phyloP scores from a whole-genome alignment of 2,113 vertebrate genomes.

The Chamaea fasciata region DNA sequence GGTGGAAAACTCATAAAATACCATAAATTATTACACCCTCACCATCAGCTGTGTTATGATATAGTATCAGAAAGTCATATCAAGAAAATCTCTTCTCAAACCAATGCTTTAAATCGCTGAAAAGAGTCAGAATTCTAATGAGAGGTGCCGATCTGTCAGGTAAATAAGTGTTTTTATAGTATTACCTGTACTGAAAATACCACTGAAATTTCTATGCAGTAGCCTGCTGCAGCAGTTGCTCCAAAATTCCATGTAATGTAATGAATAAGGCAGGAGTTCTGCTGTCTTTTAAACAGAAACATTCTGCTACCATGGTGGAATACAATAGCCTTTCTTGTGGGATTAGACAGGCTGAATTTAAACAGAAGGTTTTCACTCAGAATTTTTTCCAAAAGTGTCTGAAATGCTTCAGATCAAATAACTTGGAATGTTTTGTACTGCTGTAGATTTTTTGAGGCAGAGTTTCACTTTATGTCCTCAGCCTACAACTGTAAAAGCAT shows the following conservation, averaged over 20 bases:
- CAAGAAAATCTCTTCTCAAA: background rate
- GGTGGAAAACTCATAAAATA: background rate
- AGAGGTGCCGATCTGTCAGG: background rate
- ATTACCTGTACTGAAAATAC: background rate
- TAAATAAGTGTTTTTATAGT: background rate
- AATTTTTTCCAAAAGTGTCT: background rate
- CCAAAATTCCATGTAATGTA: background rate
- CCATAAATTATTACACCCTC: background rate
- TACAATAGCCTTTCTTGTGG: background rate
- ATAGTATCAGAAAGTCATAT: background rate
- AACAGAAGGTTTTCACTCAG: background rate
- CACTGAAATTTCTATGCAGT: background rate
- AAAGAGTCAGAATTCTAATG: background rate
- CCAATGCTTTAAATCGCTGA: background rate
- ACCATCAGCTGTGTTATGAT: background rate
- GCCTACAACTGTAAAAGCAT: background rate
- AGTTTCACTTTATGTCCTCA: background rate
- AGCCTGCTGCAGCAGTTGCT: background rate
- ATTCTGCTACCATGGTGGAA: background rate
- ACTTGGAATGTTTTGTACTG: background rate
- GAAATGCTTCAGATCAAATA: background rate
- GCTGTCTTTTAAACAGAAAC: background rate
- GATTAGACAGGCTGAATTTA: background rate
- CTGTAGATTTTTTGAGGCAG: background rate
- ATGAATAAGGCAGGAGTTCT: background rate